Evolutionary conservation across 2,113 vertebrate species (phyloP), one percentile per base, ranked within the genome.

Genomic region (Gasterosteus aculeatus): DNA sequence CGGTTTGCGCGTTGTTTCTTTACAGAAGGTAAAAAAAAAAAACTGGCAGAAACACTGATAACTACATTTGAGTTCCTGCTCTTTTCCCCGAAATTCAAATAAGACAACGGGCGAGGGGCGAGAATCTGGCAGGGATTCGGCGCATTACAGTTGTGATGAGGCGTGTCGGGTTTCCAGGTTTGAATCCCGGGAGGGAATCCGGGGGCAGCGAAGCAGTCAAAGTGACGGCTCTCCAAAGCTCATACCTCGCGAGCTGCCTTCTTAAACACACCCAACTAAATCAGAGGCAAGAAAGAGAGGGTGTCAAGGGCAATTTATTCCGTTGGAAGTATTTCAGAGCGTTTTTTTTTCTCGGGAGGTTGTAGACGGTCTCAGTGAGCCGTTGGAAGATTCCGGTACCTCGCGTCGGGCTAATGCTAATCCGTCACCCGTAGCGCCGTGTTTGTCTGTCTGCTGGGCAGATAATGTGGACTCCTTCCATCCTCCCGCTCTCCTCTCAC

Each of bases 401-500:
- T 77, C 74, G 84, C 67, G 81, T 72, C 68, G 53, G 75, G 61
- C 85, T 89, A 88, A 89, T 84, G 85, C 86, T 91, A 91, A 92
- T 91, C 91, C 77, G 73, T 92, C 92, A 93, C 86, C 88, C 78
- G 57, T 75, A 83, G 89, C 75, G 53, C 16, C 26, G 56, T 86
- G 89, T 90, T 87, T 85, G 88, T 87, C 84, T 82, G 84, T 86
- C 79, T 87, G 85, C 75, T 16, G 63, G 75, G 72, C 75, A 84
- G 80, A 91, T 84, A 72, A 90, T 81, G 70, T 72, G 75, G 77
- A 76, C 61, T 77, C 81, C 77, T 69, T 70, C 84, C 62, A 51
- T 81, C 80, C 77, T 69, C 65, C 22, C 65, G 63, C 75, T 70
- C 72, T 80, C 59, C 74, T 82, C 77, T 84, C 68, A 63, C 56